These are phyloP conservation scores for Oncorhynchus gorbuscha DNA, from an alignment of 2,113 vertebrate genomes.

Conservation along the genomic window DNA sequence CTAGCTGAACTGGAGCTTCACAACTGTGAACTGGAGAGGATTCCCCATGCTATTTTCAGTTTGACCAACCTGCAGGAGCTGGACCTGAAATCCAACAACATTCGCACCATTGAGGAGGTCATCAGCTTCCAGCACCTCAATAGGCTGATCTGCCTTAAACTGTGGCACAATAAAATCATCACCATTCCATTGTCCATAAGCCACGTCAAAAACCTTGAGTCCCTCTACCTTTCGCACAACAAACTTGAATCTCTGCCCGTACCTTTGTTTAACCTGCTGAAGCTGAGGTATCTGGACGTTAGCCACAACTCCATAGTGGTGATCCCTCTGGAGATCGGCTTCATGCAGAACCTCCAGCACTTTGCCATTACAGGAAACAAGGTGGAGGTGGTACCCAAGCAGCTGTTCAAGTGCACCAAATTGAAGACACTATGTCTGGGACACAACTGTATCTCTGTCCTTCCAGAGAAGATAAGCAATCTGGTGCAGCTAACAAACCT, in stretches of 20 bases:
- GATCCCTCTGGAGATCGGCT: conserved; percentile 87
- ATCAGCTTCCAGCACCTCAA: conserved; percentile 99
- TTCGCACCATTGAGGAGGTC: conserved; percentile 96
- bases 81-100: conserved; percentile 96
- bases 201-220: conserved; percentile 93
- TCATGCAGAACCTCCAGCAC: conserved; percentile 93
- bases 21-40: conserved; percentile 96
- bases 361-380: conserved; percentile 93
- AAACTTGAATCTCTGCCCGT: conserved; percentile 90
- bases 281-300: conserved; percentile 91
- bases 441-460: conserved; percentile 86
- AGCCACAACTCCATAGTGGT: conserved; percentile 87
- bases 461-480: conserved; percentile 91
- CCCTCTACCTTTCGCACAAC: conserved; percentile 94
- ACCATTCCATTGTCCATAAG: conserved; percentile 92
- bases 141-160: conserved; percentile 92
- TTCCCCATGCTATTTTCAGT: conserved; percentile 97
- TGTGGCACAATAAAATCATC: conserved; percentile 98
- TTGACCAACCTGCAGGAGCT: conserved; percentile 94
- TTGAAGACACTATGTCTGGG: conserved; percentile 90
- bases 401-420: conserved; percentile 93
- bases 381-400: conserved; percentile 90
- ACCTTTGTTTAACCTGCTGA: conserved; percentile 90
- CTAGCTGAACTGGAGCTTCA: conserved; percentile 91
- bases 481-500: conserved; percentile 89